Conservation (phyloP, 1,140 invertebrate species). For the Drosophila mayri region DNA sequence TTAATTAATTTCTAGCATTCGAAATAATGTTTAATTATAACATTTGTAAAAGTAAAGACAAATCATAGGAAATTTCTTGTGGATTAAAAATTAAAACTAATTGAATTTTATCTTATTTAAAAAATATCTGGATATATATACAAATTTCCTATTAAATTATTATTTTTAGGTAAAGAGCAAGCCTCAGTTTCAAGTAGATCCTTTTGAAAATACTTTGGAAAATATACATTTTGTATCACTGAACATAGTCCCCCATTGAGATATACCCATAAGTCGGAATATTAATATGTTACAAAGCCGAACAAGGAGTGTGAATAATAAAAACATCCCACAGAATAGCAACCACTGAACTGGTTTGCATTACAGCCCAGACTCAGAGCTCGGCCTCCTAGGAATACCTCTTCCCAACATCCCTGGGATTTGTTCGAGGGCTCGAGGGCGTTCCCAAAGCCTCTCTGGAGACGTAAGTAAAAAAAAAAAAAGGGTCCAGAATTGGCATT, state of each 20-base stretch:
- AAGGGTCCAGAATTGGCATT: background rate
- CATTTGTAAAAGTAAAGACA: background rate
- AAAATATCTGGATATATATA: background rate
- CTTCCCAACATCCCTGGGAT: background rate
- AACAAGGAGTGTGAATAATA: slow-evolving; percentile 1
- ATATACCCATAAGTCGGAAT: background rate
- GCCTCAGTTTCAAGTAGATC: too few relatives aligned
- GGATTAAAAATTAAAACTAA: too few relatives aligned
- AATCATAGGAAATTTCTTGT: too few relatives aligned
- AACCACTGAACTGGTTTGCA: slow-evolving; percentile 29
- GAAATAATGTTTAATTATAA: too few relatives aligned
- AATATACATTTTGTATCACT: background rate
- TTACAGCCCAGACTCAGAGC: background rate
- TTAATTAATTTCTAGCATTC: background rate
- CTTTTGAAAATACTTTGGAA: background rate
- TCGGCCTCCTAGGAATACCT: background rate
- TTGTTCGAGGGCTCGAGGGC: slow-evolving; percentile 21
- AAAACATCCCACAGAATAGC: slow-evolving; percentile 16
- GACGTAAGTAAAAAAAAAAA: slow-evolving; percentile 11
- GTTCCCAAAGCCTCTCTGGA: slow-evolving; percentile 10
- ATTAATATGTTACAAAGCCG: slow-evolving; percentile 14
- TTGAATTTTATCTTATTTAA: background rate
- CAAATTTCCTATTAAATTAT: background rate
- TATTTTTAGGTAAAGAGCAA: background rate
- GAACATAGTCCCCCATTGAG: background rate